These are phyloP conservation scores for Diarsia dahlii DNA, from an alignment of 2,888 invertebrate species.

Conservation along the genomic window DNA sequence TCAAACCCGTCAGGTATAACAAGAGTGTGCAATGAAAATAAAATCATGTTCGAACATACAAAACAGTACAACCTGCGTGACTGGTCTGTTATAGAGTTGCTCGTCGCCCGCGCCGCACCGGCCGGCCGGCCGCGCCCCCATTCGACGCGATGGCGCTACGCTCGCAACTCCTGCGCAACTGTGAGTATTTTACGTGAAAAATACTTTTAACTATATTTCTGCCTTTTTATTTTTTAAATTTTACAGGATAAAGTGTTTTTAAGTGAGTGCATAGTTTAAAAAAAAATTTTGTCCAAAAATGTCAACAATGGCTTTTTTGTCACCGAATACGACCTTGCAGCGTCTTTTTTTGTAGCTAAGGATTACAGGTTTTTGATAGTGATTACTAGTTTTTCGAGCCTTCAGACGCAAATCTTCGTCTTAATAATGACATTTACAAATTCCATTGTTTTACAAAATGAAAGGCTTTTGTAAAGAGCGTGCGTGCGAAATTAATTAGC, in stretches of 20 bases:
- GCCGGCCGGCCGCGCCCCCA: constrained; percentile 78
- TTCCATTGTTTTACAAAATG: constrained; percentile 14
- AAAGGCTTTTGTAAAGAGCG: constrained; percentile 12
- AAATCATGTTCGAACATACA: constrained; percentile 68
- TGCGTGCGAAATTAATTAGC: constrained; percentile 36
- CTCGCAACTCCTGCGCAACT: constrained; percentile 86
- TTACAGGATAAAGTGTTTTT: background rate
- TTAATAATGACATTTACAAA: constrained; percentile 8
- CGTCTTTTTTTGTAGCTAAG: constrained; percentile 33
- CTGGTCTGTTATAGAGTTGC: constrained; percentile 78
- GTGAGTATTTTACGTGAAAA: constrained; percentile 71
- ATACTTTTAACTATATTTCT: background rate
- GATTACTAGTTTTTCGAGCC: constrained; percentile 4
- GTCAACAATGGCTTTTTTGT: constrained; percentile 17
- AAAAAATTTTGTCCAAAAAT: background rate
- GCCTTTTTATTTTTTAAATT: background rate
- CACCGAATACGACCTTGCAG: constrained; percentile 44
- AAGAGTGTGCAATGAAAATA: constrained; percentile 64
- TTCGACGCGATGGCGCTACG: constrained; percentile 86
- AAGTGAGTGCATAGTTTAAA: background rate
- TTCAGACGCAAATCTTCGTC: background rate
- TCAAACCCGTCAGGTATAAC: constrained; percentile 40
- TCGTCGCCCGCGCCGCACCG: constrained; percentile 60
- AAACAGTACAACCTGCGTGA: constrained; percentile 82
- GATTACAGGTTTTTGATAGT: constrained; percentile 47